Base-by-base conservation (phyloP, 2,113 vertebrate genomes). In the Tachuris rubrigastra region DNA sequence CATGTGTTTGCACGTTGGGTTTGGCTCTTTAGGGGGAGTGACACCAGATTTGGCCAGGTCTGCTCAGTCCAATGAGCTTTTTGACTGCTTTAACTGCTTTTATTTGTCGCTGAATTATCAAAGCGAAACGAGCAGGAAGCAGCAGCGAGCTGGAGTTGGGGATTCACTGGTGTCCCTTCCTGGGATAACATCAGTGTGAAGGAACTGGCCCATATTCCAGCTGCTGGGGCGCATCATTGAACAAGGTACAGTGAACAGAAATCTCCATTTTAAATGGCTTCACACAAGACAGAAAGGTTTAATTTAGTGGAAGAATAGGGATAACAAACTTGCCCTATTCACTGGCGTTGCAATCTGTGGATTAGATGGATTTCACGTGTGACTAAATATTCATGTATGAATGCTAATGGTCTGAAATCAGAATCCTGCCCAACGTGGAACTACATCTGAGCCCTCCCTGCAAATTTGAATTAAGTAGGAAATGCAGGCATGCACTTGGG, bases 341-440 rank as follows among this genome's bases (percentile, higher is more conserved):
- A 13, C 37, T 49, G 73, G 37, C 1, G 0, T 24, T 7, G 53
- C 3, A 18, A 4, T 33, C 37, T 16, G 2, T 65, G 63, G 50
- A 19, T 88, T 27, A 62, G 92, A 9, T 74, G 79, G 50, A 33
- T 72, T 96, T 79, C 59, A 35, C 23, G 81, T 89, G 83, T 87
- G 82, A 76, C 85, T 79, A 89, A 96, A 94, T 89, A 85, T 50
- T 85, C 91, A 21, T 2, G 8, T 69, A 5, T 3, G 53, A 81
- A n/a, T 13, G 71, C 37, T n/a, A 30, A 19, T 0, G 30, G 16
- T 8, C 58, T 49, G 62, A 58, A 82, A 58, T 46, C 77, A 66
- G 77, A 73, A 46, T 22, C 49, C 79, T 82, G 58, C 78, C 63
- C 71, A 14, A 50, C 42, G 33, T 3, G 24, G 9, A 37, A 1